These are phyloP conservation scores for Silurus aristotelis DNA, from an alignment of 2,797 vertebrate species.

Conservation along the genomic window DNA sequence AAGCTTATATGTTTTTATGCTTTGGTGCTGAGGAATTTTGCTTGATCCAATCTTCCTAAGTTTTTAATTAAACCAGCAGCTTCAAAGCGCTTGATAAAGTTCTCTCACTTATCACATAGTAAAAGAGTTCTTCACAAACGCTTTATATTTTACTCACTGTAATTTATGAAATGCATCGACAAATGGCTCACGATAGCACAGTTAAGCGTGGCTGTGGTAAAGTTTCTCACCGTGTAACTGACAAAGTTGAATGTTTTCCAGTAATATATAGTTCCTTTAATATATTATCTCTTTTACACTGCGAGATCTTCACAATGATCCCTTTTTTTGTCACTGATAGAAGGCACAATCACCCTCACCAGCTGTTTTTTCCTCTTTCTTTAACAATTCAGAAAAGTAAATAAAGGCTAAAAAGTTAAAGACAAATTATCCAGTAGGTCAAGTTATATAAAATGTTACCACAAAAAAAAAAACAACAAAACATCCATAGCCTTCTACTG, in stretches of 20 bases:
- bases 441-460: neutral
- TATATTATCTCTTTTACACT: neutral
- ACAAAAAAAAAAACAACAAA: no score
- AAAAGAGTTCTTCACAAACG: neutral
- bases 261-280: neutral
- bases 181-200: neutral
- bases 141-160: no score
- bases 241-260: neutral
- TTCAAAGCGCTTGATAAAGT: neutral
- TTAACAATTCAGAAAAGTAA: neutral
- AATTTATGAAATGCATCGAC: neutral
- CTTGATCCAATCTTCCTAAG: neutral
- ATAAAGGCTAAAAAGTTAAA: no score
- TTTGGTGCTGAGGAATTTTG: neutral
- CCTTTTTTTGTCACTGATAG: neutral
- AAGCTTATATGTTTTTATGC: neutral
- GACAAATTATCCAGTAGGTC: neutral
- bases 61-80: constrained; percentile 1
- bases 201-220: neutral
- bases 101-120: neutral
- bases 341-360: neutral
- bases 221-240: neutral
- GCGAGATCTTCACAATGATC: neutral
- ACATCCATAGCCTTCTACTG: neutral
- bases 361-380: neutral